A percentile compares a stretch with the other conserved stretches of the same genome.
These are phyloP conservation scores for Diglossa brunneiventris DNA, from an alignment of 2,113 vertebrate species.

Conservation along the genomic window DNA sequence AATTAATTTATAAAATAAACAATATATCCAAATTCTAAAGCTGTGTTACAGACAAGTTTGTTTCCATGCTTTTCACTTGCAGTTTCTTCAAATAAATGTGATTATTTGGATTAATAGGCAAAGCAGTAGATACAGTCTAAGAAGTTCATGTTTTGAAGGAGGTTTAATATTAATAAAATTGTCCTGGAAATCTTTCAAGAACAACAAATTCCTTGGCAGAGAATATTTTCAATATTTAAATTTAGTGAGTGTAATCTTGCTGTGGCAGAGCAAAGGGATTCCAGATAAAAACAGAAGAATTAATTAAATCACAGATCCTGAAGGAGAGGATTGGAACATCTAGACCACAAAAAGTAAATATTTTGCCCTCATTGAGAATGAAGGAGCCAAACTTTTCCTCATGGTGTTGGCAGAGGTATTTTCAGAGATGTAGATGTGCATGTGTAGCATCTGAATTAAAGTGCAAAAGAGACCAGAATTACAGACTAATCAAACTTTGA, in stretches of 20 bases:
- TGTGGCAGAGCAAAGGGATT: not conserved
- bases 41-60: not conserved
- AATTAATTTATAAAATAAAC: not conserved
- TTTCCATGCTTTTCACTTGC: not conserved
- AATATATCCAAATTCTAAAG: not conserved
- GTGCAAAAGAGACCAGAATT: not conserved
- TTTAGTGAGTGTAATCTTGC: not conserved
- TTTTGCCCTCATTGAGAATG: not conserved
- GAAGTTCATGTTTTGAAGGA: not conserved
- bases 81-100: not conserved
- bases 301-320: not conserved
- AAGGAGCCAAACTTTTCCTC: not conserved
- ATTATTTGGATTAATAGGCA: not conserved
- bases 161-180: not conserved
- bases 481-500: not conserved
- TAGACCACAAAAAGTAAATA: not conserved
- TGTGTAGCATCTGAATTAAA: not conserved
- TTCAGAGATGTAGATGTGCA: not conserved
- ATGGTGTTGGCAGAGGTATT: not conserved
- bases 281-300: not conserved
- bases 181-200: conserved; percentile 15
- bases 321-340: not conserved
- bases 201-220: not conserved
- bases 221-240: conserved; percentile 15
- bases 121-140: not conserved